Percentiles rank a stretch among this genome's conserved stretches.
Conservation (phyloP, 2,797 vertebrate species). For the Scleropages formosus region DNA sequence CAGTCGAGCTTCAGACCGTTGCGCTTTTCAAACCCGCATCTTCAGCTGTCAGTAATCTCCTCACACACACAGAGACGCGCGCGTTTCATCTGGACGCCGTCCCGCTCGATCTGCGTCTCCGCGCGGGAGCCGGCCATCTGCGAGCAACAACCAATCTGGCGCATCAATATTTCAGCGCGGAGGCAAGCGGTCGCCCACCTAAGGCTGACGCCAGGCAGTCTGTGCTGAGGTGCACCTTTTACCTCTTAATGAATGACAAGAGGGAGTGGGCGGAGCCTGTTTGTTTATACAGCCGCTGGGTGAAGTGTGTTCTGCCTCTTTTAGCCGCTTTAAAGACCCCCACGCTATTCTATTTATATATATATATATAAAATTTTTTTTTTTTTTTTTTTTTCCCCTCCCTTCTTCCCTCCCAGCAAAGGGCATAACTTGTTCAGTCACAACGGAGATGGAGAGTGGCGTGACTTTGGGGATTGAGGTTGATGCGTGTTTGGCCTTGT, state of each 20-base stretch:
- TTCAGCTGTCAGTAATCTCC: no score
- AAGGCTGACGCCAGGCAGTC: not conserved
- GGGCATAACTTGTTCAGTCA: not conserved
- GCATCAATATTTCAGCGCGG: constrained; percentile 19
- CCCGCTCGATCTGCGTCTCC: no score
- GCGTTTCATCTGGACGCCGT: no score
- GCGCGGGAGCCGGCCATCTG: constrained; percentile 10
- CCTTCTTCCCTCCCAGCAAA: not conserved
- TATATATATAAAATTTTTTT: no score
- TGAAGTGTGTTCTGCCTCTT: not conserved
- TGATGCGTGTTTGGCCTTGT: not conserved
- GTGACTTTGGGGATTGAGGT: constrained; percentile 9
- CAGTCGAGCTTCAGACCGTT: no score
- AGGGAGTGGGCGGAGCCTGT: constrained; percentile 5
- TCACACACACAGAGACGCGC: no score
- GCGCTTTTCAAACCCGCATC: no score
- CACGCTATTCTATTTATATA: not conserved
- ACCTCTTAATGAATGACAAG: constrained; percentile 21
- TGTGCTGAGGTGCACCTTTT: not conserved
- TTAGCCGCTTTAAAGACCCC: not conserved
- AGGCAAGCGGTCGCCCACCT: constrained; percentile 4
- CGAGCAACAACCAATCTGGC: not conserved
- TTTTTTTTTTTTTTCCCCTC: no score
- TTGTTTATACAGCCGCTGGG: not conserved
- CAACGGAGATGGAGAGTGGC: constrained; percentile 4